Evolutionary conservation across 2,797 vertebrate species (phyloP).

Genomic region (Micromesistius poutassou): DNA sequence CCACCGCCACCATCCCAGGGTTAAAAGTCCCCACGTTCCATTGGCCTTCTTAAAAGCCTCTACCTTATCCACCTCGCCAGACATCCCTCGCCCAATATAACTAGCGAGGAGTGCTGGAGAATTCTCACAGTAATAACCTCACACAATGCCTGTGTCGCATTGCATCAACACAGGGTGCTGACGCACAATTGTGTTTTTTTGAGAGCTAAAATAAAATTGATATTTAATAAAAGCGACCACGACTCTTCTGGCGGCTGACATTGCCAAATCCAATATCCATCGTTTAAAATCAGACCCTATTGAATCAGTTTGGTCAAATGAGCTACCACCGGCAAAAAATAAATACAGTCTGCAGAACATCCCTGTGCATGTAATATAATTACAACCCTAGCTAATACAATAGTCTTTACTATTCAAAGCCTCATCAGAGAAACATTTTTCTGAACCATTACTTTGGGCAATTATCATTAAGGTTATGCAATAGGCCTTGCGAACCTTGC

Average conservation of each 20-base stretch:
- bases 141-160: neutral
- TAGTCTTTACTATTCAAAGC: slow-evolving; percentile 2
- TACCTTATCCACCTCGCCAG: neutral
- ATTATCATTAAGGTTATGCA: slow-evolving; percentile 13
- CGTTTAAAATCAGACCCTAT: neutral
- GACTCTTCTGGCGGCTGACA: neutral
- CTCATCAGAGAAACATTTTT: slow-evolving; percentile 5
- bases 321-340: neutral
- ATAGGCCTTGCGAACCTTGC: neutral
- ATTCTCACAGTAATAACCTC: neutral
- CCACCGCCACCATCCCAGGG: neutral
- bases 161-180: neutral
- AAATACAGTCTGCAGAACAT: neutral
- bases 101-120: neutral
- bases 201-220: neutral
- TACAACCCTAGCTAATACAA: neutral
- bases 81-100: neutral
- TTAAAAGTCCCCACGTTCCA: slow-evolving; percentile 10
- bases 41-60: neutral
- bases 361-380: slow-evolving; percentile 3
- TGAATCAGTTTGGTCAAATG: neutral
- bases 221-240: neutral
- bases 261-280: neutral
- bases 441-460: slow-evolving; percentile 8
- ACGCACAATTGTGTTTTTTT: neutral